Evolutionary conservation across 2,888 invertebrate genomes (phyloP).

Genomic region (Seira musarum): DNA sequence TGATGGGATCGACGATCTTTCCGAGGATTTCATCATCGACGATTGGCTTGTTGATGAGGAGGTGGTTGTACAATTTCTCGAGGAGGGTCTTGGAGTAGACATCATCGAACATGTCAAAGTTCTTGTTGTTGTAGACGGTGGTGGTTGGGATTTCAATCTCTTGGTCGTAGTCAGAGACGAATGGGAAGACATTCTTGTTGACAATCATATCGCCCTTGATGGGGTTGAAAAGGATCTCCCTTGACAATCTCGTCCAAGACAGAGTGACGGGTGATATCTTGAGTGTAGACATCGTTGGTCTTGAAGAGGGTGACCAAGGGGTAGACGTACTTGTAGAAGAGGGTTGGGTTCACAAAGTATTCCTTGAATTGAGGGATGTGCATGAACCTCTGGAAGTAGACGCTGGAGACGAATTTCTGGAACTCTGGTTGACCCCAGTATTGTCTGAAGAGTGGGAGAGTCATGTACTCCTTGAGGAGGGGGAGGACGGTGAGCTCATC

Average conservation of each 20-base stretch:
- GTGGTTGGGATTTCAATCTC: conserved; percentile 10
- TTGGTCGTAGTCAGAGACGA: conserved; percentile 37
- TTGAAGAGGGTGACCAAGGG: conserved; percentile 53
- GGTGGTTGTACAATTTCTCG: conserved; percentile 49
- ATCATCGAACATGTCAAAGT: neutral
- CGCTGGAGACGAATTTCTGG: conserved; percentile 45
- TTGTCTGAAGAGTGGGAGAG: conserved; percentile 56
- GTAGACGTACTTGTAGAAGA: conserved; percentile 64
- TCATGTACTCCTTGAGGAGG: conserved; percentile 46
- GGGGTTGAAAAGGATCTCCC: neutral
- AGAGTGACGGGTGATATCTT: neutral
- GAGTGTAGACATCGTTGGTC: conserved; percentile 25
- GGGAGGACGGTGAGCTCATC: conserved; percentile 39
- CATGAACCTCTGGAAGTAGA: conserved; percentile 61
- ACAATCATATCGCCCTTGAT: neutral
- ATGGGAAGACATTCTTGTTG: conserved; percentile 49
- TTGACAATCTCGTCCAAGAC: conserved; percentile 5
- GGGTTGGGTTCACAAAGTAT: conserved; percentile 59
- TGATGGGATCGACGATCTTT: conserved; percentile 56
- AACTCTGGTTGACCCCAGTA: conserved; percentile 49
- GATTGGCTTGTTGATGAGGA: conserved; percentile 36
- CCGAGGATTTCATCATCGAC: conserved; percentile 34
- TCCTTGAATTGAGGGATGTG: conserved; percentile 47
- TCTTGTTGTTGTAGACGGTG: conserved; percentile 29
- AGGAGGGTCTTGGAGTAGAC: conserved; percentile 55